Conservation (phyloP, 2,797 vertebrate genomes). For the Xiphorhynchus erythropygius region DNA sequence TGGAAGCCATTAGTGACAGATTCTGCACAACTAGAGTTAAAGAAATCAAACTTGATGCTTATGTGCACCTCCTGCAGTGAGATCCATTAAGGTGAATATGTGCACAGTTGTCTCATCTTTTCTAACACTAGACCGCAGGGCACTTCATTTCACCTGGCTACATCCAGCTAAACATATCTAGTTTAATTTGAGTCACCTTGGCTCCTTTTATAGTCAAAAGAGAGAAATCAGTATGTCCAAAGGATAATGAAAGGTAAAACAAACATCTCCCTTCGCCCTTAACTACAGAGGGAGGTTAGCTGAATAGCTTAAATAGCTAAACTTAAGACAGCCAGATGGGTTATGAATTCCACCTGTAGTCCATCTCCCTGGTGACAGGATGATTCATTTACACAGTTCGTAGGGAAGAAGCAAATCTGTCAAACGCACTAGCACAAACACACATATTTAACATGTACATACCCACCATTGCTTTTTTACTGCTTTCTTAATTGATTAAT, state of each 20-base stretch:
- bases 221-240: neutral
- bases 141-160: neutral
- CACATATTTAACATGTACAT: neutral
- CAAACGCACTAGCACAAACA: neutral
- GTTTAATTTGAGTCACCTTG: neutral
- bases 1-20: neutral
- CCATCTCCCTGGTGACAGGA: constrained; percentile 5
- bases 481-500: constrained; percentile 8
- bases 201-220: neutral
- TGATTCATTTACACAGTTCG: neutral
- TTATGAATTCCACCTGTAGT: neutral
- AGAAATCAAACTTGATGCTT: neutral
- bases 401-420: neutral
- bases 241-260: neutral
- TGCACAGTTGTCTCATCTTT: neutral
- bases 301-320: neutral
- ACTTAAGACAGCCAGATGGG: neutral
- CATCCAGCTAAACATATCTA: neutral
- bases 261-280: neutral
- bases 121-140: neutral
- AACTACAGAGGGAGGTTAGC: neutral
- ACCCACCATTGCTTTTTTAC: neutral
- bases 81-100: neutral
- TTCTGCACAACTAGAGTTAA: neutral
- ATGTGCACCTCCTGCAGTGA: neutral